Evolutionary conservation across 2,888 invertebrate genomes (phyloP), one percentile per base, ranked within the genome.

Genomic region (Cheilosia pagana): DNA sequence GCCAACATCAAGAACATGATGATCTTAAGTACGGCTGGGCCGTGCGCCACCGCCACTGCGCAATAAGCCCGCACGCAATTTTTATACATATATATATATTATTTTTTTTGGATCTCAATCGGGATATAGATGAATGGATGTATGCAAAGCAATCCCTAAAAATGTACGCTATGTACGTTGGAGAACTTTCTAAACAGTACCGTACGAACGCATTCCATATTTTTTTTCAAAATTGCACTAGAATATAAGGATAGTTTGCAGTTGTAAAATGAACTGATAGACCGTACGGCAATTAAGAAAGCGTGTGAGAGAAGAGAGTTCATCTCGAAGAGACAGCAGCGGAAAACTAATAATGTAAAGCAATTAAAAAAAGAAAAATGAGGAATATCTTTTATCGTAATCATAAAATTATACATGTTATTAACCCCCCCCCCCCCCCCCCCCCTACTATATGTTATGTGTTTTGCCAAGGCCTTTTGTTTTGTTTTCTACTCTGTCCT

Each of bases 1-100:
- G 97, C 97, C 63, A 96, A 95, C 87, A 94, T 98, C 7, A 97
- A 98, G 91, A 95, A 95, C 89, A 95, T 96, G 93, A 94, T 96
- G 93, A 95, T 95, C 85, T 94, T 95, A 88, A 94, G 94, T 88
- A 87, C 87, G 45, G 87, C 87, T 1, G 89, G 89, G 28, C 83
- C 81, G 16, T 86, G 86, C 62, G 83, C 77, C 16, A 83, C 82
- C 4, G 83, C 83, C 7, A 68, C 78, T 10, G 82, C 82, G 28
- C 83, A 83, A 41, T 83, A 70, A 79, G 1, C 14, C 14, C 7
- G 28, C 6, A 19, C 31, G 14, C 7, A 12, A 62, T 31, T 31
- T 31, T 31, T 31, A 28, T 31, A 31, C 10, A 31, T 14, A 45
- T 25, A 31, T 25, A 1, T 35, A 6, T n/a, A 7, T 60, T 48